phyloP scores from a whole-genome alignment of 2,888 invertebrate genomes.

The Drosophila bunnanda region DNA sequence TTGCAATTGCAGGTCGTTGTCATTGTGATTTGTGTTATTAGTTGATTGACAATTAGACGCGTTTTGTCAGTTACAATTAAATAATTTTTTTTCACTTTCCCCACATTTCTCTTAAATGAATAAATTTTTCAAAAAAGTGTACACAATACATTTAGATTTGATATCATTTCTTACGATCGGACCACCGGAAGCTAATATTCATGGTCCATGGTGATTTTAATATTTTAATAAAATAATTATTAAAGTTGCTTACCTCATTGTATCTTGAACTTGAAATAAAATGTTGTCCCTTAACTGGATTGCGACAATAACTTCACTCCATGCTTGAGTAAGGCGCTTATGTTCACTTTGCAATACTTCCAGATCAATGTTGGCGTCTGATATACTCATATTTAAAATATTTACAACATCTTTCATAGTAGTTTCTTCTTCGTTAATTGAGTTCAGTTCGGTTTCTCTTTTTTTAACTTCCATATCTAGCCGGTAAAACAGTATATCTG shows the following conservation, averaged over 20 bases:
- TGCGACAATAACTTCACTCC: conserved; percentile 90
- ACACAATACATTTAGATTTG: too few relatives aligned
- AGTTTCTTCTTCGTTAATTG: conserved; percentile 88
- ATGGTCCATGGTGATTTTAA: too few relatives aligned
- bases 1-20: too few relatives aligned
- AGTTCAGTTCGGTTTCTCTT: conserved; percentile 88
- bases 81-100: too few relatives aligned
- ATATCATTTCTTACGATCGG: too few relatives aligned
- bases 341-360: conserved; percentile 90
- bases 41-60: too few relatives aligned
- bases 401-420: conserved; percentile 88
- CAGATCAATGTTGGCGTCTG: conserved; percentile 90
- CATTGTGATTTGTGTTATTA: too few relatives aligned
- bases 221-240: neutral
- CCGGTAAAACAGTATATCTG: conserved; percentile 89
- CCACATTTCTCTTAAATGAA: too few relatives aligned
- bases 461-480: conserved; percentile 90
- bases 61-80: too few relatives aligned
- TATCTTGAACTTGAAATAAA: conserved; percentile 87
- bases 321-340: conserved; percentile 88
- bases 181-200: too few relatives aligned
- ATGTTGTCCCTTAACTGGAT: conserved; percentile 89
- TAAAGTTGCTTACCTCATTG: conserved; percentile 86
- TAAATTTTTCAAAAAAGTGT: too few relatives aligned
- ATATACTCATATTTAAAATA: conserved; percentile 86